Percentiles rank a stretch among this genome's conserved stretches.
Evolutionary conservation across 2,113 vertebrate species (phyloP).

Genomic region (Phaethornis superciliosus): DNA sequence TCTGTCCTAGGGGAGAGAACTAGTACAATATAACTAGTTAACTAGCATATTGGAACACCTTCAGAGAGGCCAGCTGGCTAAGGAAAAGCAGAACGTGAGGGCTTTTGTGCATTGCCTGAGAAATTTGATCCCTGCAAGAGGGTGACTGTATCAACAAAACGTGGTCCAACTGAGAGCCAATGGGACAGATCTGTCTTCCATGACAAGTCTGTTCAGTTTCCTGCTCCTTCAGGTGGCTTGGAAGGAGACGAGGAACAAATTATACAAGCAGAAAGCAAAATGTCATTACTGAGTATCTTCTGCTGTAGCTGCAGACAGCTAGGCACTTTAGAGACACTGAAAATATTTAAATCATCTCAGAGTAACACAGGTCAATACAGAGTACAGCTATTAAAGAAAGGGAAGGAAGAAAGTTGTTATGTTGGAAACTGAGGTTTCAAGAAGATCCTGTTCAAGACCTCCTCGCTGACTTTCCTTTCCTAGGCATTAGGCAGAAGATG

Average conservation of each 20-base stretch:
- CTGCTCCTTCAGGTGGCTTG: conserved; percentile 2
- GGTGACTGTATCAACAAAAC: not conserved
- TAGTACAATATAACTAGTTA: not conserved
- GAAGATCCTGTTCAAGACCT: conserved; percentile 42
- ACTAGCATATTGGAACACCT: not conserved
- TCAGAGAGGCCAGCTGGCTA: not conserved
- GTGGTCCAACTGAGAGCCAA: not conserved
- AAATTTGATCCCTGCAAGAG: not conserved
- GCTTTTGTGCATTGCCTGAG: not conserved
- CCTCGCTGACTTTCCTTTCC: conserved; percentile 15
- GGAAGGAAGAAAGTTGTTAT: not conserved
- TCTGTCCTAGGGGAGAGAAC: not conserved
- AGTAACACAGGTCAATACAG: not conserved
- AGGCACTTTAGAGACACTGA: not conserved
- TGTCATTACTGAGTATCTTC: not conserved
- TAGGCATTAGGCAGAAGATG: conserved; percentile 31
- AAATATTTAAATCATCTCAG: not conserved
- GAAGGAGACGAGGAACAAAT: not conserved
- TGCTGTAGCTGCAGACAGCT: not conserved
- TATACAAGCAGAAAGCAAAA: conserved; percentile 1
- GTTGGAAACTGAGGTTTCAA: conserved; percentile 3
- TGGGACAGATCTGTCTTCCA: not conserved
- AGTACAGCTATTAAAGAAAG: not conserved
- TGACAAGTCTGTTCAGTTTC: not conserved
- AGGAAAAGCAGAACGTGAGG: not conserved